Evolutionary conservation across 2,888 invertebrate species (phyloP), one percentile per base, ranked within the genome.

Genomic region (Platycheirus rosarum): DNA sequence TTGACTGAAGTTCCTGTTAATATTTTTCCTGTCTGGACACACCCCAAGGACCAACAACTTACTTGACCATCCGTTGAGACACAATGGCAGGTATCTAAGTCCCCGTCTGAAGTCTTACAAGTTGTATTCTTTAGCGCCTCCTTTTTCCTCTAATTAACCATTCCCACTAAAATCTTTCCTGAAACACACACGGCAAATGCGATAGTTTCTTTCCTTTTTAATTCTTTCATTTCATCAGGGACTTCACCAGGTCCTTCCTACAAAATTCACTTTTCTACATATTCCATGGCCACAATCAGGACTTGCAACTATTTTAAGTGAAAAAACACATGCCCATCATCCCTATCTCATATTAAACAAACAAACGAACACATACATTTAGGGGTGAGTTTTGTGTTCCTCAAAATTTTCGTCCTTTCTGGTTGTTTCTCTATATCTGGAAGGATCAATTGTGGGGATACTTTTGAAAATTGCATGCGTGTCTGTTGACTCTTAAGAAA

Each of bases 401-500:
- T 3, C 16, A 42, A 18, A 51, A 29, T 35, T 49, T 71, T 71
- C 57, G 62, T 69, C 53, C 55, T 55, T 40, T 55, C 18, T 66
- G 20, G 57, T 46, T 37, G 6, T 14, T 29, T 35, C 11, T 44
- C 26, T 11, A 37, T 3, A 7, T 16, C 14, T 20, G 5, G 18
- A 11, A 2, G 7, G 18, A 13, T 20, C 9, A 16, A 23, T n/a
- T 57, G 49, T 69, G 70, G 48, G 42, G 65, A 63, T 53, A 49
- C 46, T 16, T 29, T 44, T 62, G 46, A 57, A 35, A 65, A 46
- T 8, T 62, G 62, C 66, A 68, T 79, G 68, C 63, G 73, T 79
- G 63, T 62, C 62, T 70, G 49, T 42, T 53, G 40, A 23, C 20
- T 40, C 26, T 37, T 23, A 69, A 46, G 20, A 48, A 48, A 48